These are phyloP conservation scores for Gortyna flavago DNA, from an alignment of 2,888 invertebrate species.

Conservation along the genomic window DNA sequence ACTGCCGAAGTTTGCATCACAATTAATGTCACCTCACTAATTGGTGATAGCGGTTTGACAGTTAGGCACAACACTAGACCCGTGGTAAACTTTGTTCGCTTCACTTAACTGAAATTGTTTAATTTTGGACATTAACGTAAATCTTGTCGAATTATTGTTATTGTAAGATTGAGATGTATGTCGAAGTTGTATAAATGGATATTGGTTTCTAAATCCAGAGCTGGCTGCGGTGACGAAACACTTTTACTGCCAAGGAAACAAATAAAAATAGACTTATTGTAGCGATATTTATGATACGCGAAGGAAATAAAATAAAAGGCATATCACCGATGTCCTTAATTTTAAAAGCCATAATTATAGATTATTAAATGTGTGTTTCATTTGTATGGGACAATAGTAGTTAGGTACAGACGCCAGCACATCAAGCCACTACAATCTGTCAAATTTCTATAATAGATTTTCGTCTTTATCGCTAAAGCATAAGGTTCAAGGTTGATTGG, in stretches of 20 bases:
- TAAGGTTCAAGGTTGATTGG: too few species aligned
- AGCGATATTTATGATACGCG: background rate
- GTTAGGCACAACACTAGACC: slow-evolving; percentile 67
- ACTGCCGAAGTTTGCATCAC: slow-evolving; percentile 80
- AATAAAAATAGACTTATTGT: background rate
- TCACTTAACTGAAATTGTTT: slow-evolving; percentile 47
- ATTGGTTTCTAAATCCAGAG: slow-evolving; percentile 3
- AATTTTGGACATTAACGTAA: slow-evolving; percentile 39
- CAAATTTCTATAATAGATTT: too few species aligned
- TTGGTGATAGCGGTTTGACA: slow-evolving; percentile 80
- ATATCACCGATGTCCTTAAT: background rate
- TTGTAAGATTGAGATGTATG: slow-evolving; percentile 11
- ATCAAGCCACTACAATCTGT: too few species aligned
- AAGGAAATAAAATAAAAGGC: background rate
- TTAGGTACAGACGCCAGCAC: too few species aligned
- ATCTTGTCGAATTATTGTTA: slow-evolving; percentile 24
- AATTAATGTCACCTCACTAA: slow-evolving; percentile 84
- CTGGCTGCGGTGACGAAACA: background rate
- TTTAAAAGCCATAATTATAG: background rate
- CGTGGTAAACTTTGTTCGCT: slow-evolving; percentile 57
- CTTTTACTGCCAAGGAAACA: background rate
- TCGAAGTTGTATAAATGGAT: slow-evolving; percentile 1
- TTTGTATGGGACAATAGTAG: too few species aligned
- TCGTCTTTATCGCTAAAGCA: too few species aligned
- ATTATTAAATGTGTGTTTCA: background rate